Conservation (phyloP, 53 echinoderm and acorn worm genomes). For the Holothuria leucospilota region DNA sequence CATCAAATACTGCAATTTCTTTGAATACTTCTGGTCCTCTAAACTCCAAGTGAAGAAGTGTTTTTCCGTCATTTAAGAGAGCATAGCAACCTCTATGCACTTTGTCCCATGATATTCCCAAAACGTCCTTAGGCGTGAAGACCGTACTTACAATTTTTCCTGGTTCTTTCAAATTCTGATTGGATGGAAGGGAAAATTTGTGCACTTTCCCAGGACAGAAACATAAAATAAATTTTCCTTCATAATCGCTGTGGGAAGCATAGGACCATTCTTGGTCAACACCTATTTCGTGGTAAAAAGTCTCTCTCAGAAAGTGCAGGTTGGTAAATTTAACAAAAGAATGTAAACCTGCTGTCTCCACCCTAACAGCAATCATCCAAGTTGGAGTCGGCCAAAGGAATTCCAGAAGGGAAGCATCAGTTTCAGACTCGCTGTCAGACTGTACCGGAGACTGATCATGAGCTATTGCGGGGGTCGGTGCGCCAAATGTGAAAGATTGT, state of each 20-base stretch:
- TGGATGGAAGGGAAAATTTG: neutral
- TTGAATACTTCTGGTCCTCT: neutral
- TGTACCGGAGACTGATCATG: too few species aligned
- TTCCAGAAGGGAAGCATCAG: neutral
- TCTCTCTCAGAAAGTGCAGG: neutral
- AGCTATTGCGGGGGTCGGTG: too few species aligned
- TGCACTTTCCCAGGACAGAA: neutral
- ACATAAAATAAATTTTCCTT: neutral
- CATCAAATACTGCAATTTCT: neutral
- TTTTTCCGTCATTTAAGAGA: constrained; percentile 2
- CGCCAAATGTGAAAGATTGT: too few species aligned
- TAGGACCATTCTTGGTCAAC: neutral
- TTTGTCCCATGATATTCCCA: constrained; percentile 7
- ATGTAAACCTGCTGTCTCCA: neutral
- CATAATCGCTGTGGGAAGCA: neutral
- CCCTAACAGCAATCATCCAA: neutral
- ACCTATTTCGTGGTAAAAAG: neutral
- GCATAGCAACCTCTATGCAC: neutral
- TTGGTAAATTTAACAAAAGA: neutral
- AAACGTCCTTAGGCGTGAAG: neutral
- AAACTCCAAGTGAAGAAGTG: neutral
- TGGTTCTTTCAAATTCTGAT: neutral
- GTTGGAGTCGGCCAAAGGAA: neutral
- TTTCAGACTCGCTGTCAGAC: too few species aligned
- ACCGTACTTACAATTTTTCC: neutral